Base-by-base conservation (phyloP, 2,113 vertebrate species). In the Vimba vimba region DNA sequence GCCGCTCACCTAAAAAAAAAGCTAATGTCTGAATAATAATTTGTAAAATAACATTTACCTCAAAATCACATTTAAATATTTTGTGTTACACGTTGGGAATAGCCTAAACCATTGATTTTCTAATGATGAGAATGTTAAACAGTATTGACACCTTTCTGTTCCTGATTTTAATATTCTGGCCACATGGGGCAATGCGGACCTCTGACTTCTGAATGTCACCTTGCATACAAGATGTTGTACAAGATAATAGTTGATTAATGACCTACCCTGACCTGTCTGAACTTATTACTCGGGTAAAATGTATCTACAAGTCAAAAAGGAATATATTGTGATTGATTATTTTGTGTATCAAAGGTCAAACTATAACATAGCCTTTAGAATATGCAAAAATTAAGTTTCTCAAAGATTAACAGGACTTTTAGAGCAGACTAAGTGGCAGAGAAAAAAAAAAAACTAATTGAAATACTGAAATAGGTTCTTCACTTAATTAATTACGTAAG, bases 321-420 rank as follows among this genome's bases (percentile, higher is more conserved):
- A 47, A 74, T 60, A 25, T 39, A 39, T 10, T 64, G 23, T 7
- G 76, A 78, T 59, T 21, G 23, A 80, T 64, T 60, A 64, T 45
- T 45, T 47, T 62, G 12, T 27, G 39, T 45, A 47, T 80, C 36
- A 62, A 64, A 43, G 36, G 25, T 80, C 59, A 64, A 30, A 64
- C 36, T 71, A 12, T 71, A 43, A 15, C 39, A 27, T 45, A 79
- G 36, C 33, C 36, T 43, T 10, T 19, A 43, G 39, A 47, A 64
- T 64, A 80, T 80, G n/a, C 15, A 47, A 64, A 80, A 64, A 45
- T 62, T 27, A 80, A 80, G 33, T 60, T 79, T 59, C 55, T 79
- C 33, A 45, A 47, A 80, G 23, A 27, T 64, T 6, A 60, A 62
- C 57, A 33, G 25, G 9, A 80, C 12, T 30, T 47, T 27, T 19